These are phyloP conservation scores for Cybosia mesomella DNA, from an alignment of 2,888 invertebrate species.

Conservation along the genomic window DNA sequence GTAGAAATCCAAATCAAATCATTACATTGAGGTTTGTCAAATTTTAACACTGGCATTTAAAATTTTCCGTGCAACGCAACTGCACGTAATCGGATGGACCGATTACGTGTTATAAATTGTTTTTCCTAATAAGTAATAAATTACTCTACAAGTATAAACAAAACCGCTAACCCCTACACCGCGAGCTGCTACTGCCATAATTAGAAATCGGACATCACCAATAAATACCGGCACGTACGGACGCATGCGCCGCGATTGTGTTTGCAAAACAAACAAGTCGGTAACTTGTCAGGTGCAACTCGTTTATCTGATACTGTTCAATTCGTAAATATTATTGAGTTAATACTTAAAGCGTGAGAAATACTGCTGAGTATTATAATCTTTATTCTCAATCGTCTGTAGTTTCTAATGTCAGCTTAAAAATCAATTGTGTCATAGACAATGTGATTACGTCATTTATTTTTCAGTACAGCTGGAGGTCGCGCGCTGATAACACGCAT, in stretches of 20 bases:
- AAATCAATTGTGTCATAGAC: slow-evolving; percentile 35
- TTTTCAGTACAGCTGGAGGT: slow-evolving; percentile 58
- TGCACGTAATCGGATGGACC: background rate
- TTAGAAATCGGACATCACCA: slow-evolving; percentile 60
- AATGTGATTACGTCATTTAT: slow-evolving; percentile 53
- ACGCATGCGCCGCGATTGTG: slow-evolving; percentile 60
- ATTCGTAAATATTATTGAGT: slow-evolving; percentile 40
- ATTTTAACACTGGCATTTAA: background rate
- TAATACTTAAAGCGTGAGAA: background rate
- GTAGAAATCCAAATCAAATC: background rate
- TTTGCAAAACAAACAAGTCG: slow-evolving; percentile 56
- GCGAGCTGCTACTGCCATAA: slow-evolving; percentile 50
- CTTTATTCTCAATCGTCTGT: slow-evolving; percentile 27
- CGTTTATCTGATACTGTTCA: slow-evolving; percentile 36
- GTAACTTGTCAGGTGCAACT: slow-evolving; percentile 43
- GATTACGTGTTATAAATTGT: background rate
- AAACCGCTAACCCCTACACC: slow-evolving; percentile 44
- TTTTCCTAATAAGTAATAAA: background rate
- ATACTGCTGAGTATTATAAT: background rate
- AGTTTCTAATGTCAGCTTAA: slow-evolving; percentile 36
- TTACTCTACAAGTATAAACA: slow-evolving; percentile 28
- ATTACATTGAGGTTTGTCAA: no score
- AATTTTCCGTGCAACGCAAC: no score
- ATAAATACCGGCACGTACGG: slow-evolving; percentile 57
- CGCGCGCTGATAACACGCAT: slow-evolving; percentile 62